Base-by-base conservation (phyloP, 2,888 invertebrate species). In the Tetranychus truncatus region DNA sequence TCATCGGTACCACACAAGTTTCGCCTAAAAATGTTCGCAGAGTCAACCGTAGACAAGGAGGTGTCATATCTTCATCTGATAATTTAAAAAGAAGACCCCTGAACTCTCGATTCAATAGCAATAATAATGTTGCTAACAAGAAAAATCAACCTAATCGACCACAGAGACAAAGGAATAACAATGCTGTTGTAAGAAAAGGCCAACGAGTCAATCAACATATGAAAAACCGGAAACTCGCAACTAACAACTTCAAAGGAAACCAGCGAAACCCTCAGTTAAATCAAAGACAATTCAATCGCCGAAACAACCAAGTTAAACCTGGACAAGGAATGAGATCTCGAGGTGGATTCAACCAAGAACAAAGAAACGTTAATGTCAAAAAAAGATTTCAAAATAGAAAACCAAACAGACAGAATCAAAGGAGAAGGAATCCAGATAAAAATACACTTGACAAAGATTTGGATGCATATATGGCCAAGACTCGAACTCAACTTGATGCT, bases 381-480 rank as follows among this genome's bases (percentile, higher is more conserved):
- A 20, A 69, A 21, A n/a, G 69, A 69, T 69, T 69, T 21, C 69
- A 69, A 24, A 69, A 69, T 9, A 18, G 69, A 69, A 24, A 21
- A 24, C 11, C 69, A 18, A 55, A 55, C 55, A 55, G 55, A 55
- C 55, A 55, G 15, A 55, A 55, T 55, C 20, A 69, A 20, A 20
- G 69, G 7, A 69, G 69, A 69, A 24, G 11, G 20, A 71, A 76
- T 44, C 65, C 77, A 24, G 85, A 86, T 1, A 87, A 85, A 75
- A 88, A 89, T 78, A 86, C 88, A 80, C 81, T 89, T 75, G 89
- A 89, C 79, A 85, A 85, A n/a, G 87, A 89, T 80, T 81, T 89
- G 55, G 89, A 89, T 79, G 86, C 86, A 76, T 89, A 89, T 83
- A 89, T 89, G 89, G 85, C 88, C 5, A 86, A 86, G 79, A 87